A percentile compares a stretch with the other conserved stretches of the same genome.
Conservation (phyloP, 1,140 invertebrate genomes). For the Eurytemora carolleeae region DNA sequence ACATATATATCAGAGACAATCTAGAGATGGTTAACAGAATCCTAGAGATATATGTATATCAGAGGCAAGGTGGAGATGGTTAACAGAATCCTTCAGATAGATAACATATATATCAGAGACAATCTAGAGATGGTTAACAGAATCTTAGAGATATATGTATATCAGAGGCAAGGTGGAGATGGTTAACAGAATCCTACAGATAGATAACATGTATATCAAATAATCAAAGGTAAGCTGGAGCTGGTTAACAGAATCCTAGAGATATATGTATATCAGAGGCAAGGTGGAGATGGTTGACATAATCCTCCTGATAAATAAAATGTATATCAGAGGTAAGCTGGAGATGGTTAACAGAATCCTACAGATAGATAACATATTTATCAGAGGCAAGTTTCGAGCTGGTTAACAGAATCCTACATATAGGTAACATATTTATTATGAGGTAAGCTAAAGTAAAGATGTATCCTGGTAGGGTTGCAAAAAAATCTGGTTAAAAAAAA, state of each 20-base stretch:
- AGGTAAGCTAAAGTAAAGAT: neutral
- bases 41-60: neutral
- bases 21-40: neutral
- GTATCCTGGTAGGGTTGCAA: too few relatives aligned
- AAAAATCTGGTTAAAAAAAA: too few relatives aligned
- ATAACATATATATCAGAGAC: too few relatives aligned
- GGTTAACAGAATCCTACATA: neutral
- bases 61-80: conserved; percentile 25
- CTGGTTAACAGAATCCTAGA: conserved; percentile 14
- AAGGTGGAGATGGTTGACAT: neutral
- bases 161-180: neutral
- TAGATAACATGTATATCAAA: neutral
- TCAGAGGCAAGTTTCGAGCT: neutral
- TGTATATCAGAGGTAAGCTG: neutral
- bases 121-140: too few relatives aligned
- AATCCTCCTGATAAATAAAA: neutral
- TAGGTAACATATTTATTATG: neutral
- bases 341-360: neutral
- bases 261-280: conserved; percentile 16
- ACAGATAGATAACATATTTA: neutral
- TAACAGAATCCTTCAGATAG: conserved; percentile 74
- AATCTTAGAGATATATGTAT: conserved; percentile 18
- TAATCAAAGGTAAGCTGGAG: conserved; percentile 24
- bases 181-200: neutral
- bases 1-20: neutral